These are phyloP conservation scores for Anthopleura sola DNA, from an alignment of 64 coral and sea anemone species.

Conservation along the genomic window DNA sequence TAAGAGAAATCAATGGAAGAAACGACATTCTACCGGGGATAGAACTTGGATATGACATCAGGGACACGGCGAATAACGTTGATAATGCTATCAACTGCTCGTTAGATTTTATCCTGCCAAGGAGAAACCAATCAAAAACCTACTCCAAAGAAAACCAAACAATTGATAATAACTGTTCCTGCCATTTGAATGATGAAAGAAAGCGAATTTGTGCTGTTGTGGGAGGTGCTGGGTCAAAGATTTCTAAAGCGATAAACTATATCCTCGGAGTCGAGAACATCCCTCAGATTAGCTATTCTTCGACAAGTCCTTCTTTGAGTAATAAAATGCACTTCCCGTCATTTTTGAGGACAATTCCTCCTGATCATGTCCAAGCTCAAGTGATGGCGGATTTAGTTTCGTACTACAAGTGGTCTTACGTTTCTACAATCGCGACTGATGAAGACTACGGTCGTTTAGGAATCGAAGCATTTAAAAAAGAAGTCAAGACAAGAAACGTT, in stretches of 20 bases:
- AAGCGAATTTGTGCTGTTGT: constrained; percentile 57
- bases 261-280: constrained; percentile 64
- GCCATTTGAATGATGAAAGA: background rate
- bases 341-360: constrained; percentile 89
- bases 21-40: constrained; percentile 45
- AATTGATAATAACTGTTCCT: background rate
- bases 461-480: constrained; percentile 81
- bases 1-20: constrained; percentile 67
- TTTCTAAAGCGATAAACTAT: constrained; percentile 71
- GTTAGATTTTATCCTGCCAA: constrained; percentile 44
- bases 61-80: constrained; percentile 64
- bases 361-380: constrained; percentile 86
- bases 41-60: constrained; percentile 74
- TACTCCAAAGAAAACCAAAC: background rate
- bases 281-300: constrained; percentile 95
- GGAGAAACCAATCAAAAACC: background rate
- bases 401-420: constrained; percentile 82
- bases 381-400: constrained; percentile 86
- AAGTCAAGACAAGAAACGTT: constrained; percentile 67
- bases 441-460: constrained; percentile 92
- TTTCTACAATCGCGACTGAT: constrained; percentile 81
- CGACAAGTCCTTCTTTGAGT: constrained; percentile 91
- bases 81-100: constrained; percentile 58
- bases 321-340: constrained; percentile 76
- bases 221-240: constrained; percentile 89